Evolutionary conservation across 2,888 invertebrate species (phyloP).

Genomic region (Caenorhabditis sp.): DNA sequence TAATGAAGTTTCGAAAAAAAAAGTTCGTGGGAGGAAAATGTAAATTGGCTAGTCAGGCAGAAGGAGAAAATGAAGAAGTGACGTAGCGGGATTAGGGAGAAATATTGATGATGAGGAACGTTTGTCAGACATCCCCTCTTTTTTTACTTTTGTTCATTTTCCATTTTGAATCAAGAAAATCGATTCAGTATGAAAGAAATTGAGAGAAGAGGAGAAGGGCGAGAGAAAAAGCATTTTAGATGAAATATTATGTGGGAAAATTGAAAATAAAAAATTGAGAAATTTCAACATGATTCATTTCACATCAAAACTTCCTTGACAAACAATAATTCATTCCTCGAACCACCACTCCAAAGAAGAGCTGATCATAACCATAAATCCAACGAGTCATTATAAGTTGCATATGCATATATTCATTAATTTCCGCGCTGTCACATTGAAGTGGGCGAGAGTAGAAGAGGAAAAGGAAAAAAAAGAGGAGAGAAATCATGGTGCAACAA

Average conservation of each 20-base stretch:
- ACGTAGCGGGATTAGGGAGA: conserved; percentile 16
- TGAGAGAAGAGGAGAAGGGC: not conserved
- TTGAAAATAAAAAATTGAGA: not conserved
- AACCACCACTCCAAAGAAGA: not conserved
- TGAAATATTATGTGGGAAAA: not conserved
- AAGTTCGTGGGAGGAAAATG: not conserved
- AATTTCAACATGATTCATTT: no score
- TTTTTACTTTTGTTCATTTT: not conserved
- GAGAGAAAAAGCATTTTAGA: not conserved
- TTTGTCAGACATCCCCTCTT: not conserved
- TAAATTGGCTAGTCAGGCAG: not conserved
- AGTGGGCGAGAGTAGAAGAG: not conserved
- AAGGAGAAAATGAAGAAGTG: not conserved
- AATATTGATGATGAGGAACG: conserved; percentile 18
- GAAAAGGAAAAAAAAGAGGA: conserved; percentile 1
- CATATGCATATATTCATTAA: conserved; percentile 22
- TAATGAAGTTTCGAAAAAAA: conserved; percentile 2
- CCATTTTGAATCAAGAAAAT: not conserved
- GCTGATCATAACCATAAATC: conserved; percentile 3
- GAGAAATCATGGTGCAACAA: conserved; percentile 3
- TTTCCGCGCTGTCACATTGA: not conserved
- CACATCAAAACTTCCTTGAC: no score
- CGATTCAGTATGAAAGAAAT: not conserved
- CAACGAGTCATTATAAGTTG: conserved; percentile 13
- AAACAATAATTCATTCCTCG: not conserved